phyloP scores from a whole-genome alignment of 2,797 vertebrate genomes.

The Australoheros facetus region DNA sequence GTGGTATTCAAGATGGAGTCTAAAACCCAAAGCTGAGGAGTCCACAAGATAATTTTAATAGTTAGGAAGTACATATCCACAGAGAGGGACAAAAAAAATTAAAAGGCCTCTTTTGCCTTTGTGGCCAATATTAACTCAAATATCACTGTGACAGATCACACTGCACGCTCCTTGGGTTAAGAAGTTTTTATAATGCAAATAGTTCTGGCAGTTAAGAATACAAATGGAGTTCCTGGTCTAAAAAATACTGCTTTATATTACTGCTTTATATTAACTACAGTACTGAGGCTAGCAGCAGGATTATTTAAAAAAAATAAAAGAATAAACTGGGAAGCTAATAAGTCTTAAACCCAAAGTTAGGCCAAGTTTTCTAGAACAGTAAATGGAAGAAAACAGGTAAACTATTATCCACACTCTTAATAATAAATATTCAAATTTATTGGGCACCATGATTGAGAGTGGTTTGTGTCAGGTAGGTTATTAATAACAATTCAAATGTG shows the following conservation, averaged over 20 bases:
- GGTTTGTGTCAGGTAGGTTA: neutral
- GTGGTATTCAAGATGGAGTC: neutral
- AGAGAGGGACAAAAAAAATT: neutral
- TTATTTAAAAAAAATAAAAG: no score
- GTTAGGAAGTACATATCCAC: neutral
- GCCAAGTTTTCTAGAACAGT: neutral
- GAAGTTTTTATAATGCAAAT: neutral
- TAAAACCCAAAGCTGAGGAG: neutral
- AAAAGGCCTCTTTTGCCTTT: neutral
- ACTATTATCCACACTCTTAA: neutral
- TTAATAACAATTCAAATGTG: neutral
- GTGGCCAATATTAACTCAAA: neutral
- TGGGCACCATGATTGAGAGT: neutral
- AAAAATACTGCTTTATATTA: neutral
- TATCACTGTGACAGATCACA: neutral
- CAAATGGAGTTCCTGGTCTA: no score
- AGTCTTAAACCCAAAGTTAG: neutral
- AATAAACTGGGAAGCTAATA: neutral
- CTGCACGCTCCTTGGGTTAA: neutral
- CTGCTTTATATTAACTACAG: neutral
- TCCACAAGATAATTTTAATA: neutral
- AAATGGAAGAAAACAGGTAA: neutral
- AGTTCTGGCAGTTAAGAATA: neutral
- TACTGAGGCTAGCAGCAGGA: neutral
- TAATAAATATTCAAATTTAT: no score